A percentile compares a stretch with the other conserved stretches of the same genome.
phyloP scores from a whole-genome alignment of 2,113 vertebrate species.

The Perca schrenkii region DNA sequence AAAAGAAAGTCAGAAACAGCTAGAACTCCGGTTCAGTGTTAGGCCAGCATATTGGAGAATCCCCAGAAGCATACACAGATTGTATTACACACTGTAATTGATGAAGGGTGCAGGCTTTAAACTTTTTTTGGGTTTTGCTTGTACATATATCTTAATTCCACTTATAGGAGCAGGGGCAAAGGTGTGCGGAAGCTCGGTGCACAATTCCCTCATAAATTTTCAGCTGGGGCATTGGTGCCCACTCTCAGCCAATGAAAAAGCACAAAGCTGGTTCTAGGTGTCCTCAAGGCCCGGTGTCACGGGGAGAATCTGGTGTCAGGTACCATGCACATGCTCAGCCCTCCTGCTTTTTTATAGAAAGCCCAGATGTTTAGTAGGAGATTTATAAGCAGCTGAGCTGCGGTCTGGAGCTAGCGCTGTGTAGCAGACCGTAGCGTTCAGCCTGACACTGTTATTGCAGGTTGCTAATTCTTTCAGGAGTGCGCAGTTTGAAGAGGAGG shows the following conservation, averaged over 20 bases:
- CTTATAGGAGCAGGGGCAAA: background rate
- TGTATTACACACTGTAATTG: conserved; percentile 42
- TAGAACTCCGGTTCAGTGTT: conserved; percentile 26
- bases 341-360: conserved; percentile 58
- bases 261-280: conserved; percentile 26
- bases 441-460: conserved; percentile 55
- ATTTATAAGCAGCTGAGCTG: conserved; percentile 54
- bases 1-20: conserved; percentile 14
- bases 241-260: conserved; percentile 4
- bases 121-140: conserved; percentile 44
- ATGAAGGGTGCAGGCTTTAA: conserved; percentile 44
- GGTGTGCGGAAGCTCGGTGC: conserved; percentile 28
- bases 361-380: conserved; percentile 74
- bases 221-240: background rate
- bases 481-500: conserved; percentile 56
- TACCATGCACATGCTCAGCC: conserved; percentile 32
- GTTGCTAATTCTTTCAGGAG: conserved; percentile 67
- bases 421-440: conserved; percentile 51
- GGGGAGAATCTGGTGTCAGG: conserved; percentile 71
- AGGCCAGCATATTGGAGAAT: conserved; percentile 38
- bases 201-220: conserved; percentile 51
- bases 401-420: conserved; percentile 27
- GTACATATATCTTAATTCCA: conserved; percentile 18
- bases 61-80: conserved; percentile 57
- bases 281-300: conserved; percentile 47